Base-by-base conservation (phyloP, 2,888 invertebrate genomes). In the Agrotis ipsilon region DNA sequence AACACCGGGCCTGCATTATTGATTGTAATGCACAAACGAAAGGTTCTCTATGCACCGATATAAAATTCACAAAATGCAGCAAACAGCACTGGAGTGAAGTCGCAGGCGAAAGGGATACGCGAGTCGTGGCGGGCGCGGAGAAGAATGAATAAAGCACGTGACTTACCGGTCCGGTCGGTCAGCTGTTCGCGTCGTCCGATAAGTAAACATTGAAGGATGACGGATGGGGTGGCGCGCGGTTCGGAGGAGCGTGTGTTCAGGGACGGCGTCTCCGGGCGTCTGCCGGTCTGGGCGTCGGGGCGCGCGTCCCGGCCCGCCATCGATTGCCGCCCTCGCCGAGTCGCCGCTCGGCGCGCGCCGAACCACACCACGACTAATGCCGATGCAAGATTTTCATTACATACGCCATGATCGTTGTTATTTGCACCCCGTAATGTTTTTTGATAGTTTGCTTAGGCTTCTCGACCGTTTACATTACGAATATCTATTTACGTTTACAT, bases 241-340 rank as follows among this genome's bases (percentile, higher is more conserved):
- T 85, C 88, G 89, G 89, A 90, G 92, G 90, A 89, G 90, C 94
- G 93, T 94, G 92, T 89, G 91, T 81, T 88, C 92, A 86, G 96
- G 86, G 94, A 94, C 88, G 96, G 91, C 95, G 90, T 96, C 96
- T 89, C 94, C 94, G 93, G 96, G 96, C 96, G 96, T 97, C 96
- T 96, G 96, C 94, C 94, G 96, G 96, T 96, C 97, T 96, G 93
- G 96, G 95, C 96, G 96, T 96, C 96, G 97, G 93, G 96, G 94
- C 96, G 94, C 94, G 92, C 94, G 92, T 90, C 92, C 94, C 94
- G 94, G 92, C 94, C 93, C 95, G 95, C 94, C 96, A 96, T 96
- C 96, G 94, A 94, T 94, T 93, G 92, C 93, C 92, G 91, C 92
- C 95, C 97, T 94, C 94, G 92, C 92, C 91, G 88, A 94, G 96